These are phyloP conservation scores for Drosophila paramelanica DNA, from an alignment of 2,888 invertebrate genomes.

Conservation along the genomic window DNA sequence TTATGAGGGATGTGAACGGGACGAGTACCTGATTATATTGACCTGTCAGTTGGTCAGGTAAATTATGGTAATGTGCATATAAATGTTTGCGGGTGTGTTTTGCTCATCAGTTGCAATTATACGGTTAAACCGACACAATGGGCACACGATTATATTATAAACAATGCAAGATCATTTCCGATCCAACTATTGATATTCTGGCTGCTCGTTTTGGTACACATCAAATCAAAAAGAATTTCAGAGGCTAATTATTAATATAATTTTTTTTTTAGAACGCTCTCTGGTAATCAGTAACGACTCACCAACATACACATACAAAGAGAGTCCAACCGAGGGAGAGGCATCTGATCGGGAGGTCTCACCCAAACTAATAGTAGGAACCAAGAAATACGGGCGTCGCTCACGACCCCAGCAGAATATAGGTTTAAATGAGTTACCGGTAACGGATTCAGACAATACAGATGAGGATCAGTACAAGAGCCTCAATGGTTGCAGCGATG, in stretches of 20 bases:
- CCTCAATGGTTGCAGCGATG: conserved; percentile 67
- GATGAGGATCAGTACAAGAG: conserved; percentile 73
- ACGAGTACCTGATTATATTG: conserved; percentile 31
- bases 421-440: conserved; percentile 57
- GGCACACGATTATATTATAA: conserved; percentile 81
- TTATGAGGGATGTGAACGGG: conserved; percentile 34
- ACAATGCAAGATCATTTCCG: conserved; percentile 40
- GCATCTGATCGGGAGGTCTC: conserved; percentile 90
- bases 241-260: background rate
- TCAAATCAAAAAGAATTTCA: background rate
- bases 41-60: conserved; percentile 21
- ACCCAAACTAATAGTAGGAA: conserved; percentile 90
- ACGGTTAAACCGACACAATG: conserved; percentile 59
- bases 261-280: conserved; percentile 71
- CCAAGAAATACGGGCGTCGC: conserved; percentile 91
- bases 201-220: conserved; percentile 74
- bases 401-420: conserved; percentile 87
- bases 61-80: conserved; percentile 3
- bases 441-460: conserved; percentile 83
- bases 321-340: conserved; percentile 83
- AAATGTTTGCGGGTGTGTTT: conserved; percentile 11
- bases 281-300: conserved; percentile 77
- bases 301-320: conserved; percentile 54
- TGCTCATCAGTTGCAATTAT: conserved; percentile 27
- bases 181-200: conserved; percentile 71